Conservation (phyloP, 2,888 invertebrate genomes). For the Pyrrhosoma nymphula region DNA sequence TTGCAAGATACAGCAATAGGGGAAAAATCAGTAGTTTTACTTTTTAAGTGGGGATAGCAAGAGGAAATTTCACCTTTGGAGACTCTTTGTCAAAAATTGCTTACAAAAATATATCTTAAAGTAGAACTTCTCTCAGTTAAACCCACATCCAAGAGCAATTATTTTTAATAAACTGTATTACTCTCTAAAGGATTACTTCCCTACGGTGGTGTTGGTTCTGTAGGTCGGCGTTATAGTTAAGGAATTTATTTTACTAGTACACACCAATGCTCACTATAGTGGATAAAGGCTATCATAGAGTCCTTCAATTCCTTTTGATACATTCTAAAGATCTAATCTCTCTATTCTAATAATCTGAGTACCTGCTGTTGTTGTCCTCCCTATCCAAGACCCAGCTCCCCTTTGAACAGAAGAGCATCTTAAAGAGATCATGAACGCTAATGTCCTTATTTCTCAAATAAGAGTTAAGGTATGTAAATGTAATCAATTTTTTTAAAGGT, state of each 20-base stretch:
- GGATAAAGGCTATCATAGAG: conserved; percentile 40
- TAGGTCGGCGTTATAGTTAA: conserved; percentile 57
- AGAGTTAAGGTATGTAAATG: conserved; percentile 35
- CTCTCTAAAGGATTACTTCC: conserved; percentile 57
- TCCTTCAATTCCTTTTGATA: conserved; percentile 45
- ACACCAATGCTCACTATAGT: conserved; percentile 63
- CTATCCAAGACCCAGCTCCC: conserved; percentile 30
- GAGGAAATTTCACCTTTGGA: conserved; percentile 54
- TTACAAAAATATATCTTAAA: conserved; percentile 72
- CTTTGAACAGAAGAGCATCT: conserved; percentile 52
- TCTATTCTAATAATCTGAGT: conserved; percentile 41
- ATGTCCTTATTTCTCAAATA: conserved; percentile 28
- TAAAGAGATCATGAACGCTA: conserved; percentile 53
- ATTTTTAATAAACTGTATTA: conserved; percentile 45
- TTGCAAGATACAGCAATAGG: conserved; percentile 5
- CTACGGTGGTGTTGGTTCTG: conserved; percentile 65
- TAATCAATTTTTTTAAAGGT: neutral
- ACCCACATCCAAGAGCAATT: conserved; percentile 68
- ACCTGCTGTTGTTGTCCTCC: conserved; percentile 18
- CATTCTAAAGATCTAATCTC: neutral
- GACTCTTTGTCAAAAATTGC: conserved; percentile 71
- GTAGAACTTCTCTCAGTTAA: conserved; percentile 69
- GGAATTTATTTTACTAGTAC: conserved; percentile 41
- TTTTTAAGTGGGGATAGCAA: conserved; percentile 22
- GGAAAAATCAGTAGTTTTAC: conserved; percentile 11